These are phyloP conservation scores for Malurus melanocephalus DNA, from an alignment of 2,113 vertebrate genomes.

Conservation along the genomic window DNA sequence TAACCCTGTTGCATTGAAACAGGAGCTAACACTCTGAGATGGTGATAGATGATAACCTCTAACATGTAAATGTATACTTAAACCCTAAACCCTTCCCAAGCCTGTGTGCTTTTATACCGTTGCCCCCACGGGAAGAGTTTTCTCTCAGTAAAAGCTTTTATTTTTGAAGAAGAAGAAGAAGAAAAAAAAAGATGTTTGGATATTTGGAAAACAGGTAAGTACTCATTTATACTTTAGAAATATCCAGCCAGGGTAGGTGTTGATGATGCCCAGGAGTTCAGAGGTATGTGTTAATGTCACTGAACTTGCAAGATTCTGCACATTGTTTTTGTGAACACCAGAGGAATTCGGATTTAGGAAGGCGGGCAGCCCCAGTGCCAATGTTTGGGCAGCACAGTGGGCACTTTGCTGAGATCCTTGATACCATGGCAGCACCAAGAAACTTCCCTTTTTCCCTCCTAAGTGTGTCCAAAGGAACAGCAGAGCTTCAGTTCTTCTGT, in stretches of 20 bases:
- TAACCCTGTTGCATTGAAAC: slow-evolving; percentile 20
- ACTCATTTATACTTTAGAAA: background rate
- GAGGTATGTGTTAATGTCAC: background rate
- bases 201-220: background rate
- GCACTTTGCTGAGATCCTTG: accelerated
- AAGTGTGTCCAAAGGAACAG: background rate
- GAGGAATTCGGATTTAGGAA: background rate
- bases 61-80: background rate
- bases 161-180: accelerated
- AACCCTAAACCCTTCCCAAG: too few relatives aligned
- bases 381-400: accelerated
- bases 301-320: background rate
- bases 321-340: background rate
- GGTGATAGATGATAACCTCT: slow-evolving; percentile 3
- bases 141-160: background rate
- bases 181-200: too few relatives aligned
- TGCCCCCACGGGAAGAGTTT: background rate
- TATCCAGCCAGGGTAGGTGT: background rate
- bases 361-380: accelerated
- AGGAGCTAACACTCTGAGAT: background rate
- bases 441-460: background rate
- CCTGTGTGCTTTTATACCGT: accelerated
- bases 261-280: slow-evolving; percentile 8
- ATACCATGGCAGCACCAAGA: background rate
- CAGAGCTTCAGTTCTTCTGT: background rate